Conservation (phyloP, 2,113 vertebrate species). For the Platichthys stellatus region DNA sequence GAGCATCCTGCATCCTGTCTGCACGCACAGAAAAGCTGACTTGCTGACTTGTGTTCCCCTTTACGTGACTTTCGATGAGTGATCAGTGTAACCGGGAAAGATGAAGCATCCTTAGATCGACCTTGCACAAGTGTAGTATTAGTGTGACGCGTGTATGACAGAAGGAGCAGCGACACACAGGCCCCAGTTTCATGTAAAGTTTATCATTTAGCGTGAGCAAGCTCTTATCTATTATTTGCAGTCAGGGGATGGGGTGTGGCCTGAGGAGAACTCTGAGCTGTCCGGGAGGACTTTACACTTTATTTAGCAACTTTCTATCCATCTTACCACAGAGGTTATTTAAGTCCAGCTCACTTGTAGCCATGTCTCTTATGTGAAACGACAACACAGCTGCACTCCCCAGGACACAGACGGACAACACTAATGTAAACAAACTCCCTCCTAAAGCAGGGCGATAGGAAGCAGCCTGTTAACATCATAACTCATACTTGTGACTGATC, state of each 20-base stretch:
- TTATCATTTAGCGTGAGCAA: conserved; percentile 29
- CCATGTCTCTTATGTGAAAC: background rate
- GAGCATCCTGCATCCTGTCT: conserved; percentile 63
- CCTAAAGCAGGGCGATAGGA: background rate
- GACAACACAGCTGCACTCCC: background rate
- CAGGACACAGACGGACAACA: background rate
- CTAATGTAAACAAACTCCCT: conserved; percentile 56
- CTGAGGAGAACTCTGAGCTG: conserved; percentile 16
- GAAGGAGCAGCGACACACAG: background rate
- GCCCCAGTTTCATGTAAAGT: background rate
- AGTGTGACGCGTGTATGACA: background rate
- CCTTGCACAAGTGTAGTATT: background rate
- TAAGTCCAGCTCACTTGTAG: background rate
- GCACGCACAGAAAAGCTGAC: conserved; percentile 50
- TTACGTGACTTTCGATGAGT: background rate
- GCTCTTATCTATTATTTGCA: conserved; percentile 62
- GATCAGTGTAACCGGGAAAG: background rate
- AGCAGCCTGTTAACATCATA: background rate
- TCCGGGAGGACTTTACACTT: background rate
- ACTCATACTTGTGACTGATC: too few relatives aligned
- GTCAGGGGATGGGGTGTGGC: conserved; percentile 61
- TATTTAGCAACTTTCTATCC: background rate
- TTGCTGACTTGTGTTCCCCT: conserved; percentile 15
- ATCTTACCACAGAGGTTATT: background rate
- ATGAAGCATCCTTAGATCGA: background rate